These are phyloP conservation scores for Solen grandis DNA, from an alignment of 1,140 invertebrate species.

Conservation along the genomic window DNA sequence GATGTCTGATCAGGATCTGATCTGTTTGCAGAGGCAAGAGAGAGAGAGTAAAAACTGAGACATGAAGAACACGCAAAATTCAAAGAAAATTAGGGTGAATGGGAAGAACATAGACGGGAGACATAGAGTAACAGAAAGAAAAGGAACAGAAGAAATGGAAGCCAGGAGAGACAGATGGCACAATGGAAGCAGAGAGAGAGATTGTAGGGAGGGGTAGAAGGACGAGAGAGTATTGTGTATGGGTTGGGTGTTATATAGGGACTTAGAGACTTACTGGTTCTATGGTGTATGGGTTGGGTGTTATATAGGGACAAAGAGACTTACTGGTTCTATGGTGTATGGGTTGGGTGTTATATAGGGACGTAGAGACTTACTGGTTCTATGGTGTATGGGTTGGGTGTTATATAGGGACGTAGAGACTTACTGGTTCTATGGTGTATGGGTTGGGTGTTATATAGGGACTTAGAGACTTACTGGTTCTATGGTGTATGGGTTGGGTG, in stretches of 20 bases:
- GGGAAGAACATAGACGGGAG: too few species aligned
- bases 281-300: conserved; percentile 87
- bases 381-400: background rate
- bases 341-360: background rate
- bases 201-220: too few species aligned
- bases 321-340: background rate
- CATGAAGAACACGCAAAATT: too few species aligned
- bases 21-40: too few species aligned
- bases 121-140: too few species aligned
- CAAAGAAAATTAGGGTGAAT: too few species aligned
- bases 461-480: background rate
- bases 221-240: conserved; percentile 8
- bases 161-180: too few species aligned
- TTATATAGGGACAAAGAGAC: conserved; percentile 90
- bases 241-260: background rate
- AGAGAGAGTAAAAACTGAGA: too few species aligned
- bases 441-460: background rate
- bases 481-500: background rate
- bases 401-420: background rate
- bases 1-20: too few species aligned
- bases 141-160: too few species aligned
- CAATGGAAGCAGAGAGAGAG: too few species aligned
- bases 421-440: background rate
- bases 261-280: background rate
- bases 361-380: background rate